Evolutionary conservation across 2,888 invertebrate genomes (phyloP).

Genomic region (Gastracanthus pulcherrimus): DNA sequence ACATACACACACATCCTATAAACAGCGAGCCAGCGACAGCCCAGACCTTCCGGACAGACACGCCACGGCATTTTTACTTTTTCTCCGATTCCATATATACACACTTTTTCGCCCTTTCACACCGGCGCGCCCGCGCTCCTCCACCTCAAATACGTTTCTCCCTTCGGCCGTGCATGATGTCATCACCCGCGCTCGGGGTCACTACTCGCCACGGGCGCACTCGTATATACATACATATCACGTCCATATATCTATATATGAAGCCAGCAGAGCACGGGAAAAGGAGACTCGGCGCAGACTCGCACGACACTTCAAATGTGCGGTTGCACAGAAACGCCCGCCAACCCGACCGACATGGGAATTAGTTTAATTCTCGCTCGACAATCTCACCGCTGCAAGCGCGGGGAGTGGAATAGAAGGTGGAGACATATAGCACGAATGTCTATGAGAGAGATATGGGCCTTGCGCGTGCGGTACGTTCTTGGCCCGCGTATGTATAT

Average conservation of each 20-base stretch:
- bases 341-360: background rate
- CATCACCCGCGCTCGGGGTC: constrained; percentile 12
- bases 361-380: constrained; percentile 12
- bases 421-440: background rate
- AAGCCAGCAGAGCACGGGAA: background rate
- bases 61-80: background rate
- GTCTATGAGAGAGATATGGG: background rate
- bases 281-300: too few relatives aligned
- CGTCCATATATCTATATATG: background rate
- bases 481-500: too few relatives aligned
- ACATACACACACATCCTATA: background rate
- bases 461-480: too few relatives aligned
- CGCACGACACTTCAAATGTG: background rate
- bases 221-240: too few relatives aligned
- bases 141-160: background rate
- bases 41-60: background rate
- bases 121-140: background rate
- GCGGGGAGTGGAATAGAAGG: background rate
- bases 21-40: background rate
- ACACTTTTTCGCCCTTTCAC: background rate
- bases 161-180: constrained; percentile 18
- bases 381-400: too few relatives aligned
- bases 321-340: background rate
- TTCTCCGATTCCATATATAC: background rate
- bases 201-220: background rate